Base-by-base conservation (phyloP, 2,888 invertebrate genomes). In the Cheilosia urbana region DNA sequence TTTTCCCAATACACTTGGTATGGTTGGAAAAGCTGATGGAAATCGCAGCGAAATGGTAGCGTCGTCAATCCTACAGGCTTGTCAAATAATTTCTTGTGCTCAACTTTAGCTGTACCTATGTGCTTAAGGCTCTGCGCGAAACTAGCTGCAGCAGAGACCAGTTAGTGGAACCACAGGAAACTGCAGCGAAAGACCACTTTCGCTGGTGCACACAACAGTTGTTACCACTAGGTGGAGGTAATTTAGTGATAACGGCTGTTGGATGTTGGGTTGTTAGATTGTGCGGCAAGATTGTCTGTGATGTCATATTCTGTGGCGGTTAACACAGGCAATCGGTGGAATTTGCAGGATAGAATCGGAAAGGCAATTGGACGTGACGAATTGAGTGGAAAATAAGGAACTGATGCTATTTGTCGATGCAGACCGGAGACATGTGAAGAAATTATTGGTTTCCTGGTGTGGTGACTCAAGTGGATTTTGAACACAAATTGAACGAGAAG, bases 241-340 rank as follows among this genome's bases (percentile, higher is more conserved):
- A 79, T 79, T 84, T 65, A 84, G 79, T 79, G 84, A 71, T 84
- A 84, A 84, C 69, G 80, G 71, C 57, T 55, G 71, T 68, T 34
- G 62, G 27, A 68, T 57, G 78, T 30, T 30, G 30, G 30, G 30
- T 30, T 69, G 62, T 47, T 80, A 71, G 84, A 84, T 75, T 65
- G 63, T 9, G 30, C 15, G 34, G 4, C n/a, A 30, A 2, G 80
- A 75, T 80, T 75, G 53, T 34, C 21, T 69, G 71, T 79, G 79
- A 80, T 80, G 79, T 79, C 79, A 80, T 80, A 84, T 69, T 71
- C 75, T 58, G 53, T 71, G 75, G 65, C 51, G 19, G 34, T 21
- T n/a, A 13, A 45, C 19, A 11, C 11, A 69, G n/a, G 17, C 21
- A 27, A 17, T 65, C n/a, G 42, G 13, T 21, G 51, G 51, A 30